phyloP scores from a whole-genome alignment of 2,888 invertebrate genomes.

The Philereme vetulata region DNA sequence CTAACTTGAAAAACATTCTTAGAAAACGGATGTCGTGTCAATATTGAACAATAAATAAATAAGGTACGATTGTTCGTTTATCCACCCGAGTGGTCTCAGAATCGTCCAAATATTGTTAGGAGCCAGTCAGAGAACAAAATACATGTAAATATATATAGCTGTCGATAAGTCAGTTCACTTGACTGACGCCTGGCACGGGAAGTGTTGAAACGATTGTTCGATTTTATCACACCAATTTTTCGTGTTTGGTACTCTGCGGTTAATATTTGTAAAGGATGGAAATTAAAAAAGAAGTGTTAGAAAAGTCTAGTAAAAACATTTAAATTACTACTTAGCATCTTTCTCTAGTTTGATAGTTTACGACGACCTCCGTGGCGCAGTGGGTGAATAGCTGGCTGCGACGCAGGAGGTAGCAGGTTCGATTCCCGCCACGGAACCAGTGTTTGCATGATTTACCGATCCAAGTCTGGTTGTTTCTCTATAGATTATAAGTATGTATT shows the following conservation, averaged over 20 bases:
- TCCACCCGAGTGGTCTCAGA: conserved; percentile 41
- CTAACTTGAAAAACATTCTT: conserved; percentile 35
- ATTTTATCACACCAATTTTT: conserved; percentile 29
- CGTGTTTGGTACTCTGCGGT: not conserved
- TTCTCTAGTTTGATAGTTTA: too few species aligned
- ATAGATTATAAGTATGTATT: too few species aligned
- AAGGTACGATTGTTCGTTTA: conserved; percentile 45
- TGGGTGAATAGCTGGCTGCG: too few species aligned
- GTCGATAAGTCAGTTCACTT: conserved; percentile 47
- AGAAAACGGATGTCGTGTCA: conserved; percentile 34
- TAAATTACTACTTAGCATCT: too few species aligned
- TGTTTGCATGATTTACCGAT: too few species aligned
- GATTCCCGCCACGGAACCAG: too few species aligned
- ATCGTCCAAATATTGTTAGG: conserved; percentile 46
- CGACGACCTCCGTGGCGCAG: too few species aligned
- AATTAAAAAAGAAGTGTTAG: too few species aligned
- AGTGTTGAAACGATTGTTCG: conserved; percentile 30
- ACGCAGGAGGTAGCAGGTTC: too few species aligned
- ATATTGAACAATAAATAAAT: conserved; percentile 40
- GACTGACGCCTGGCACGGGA: conserved; percentile 44
- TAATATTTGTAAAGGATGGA: too few species aligned
- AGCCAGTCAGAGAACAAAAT: conserved; percentile 38
- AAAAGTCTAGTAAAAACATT: too few species aligned
- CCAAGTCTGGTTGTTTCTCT: too few species aligned
- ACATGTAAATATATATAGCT: conserved; percentile 41